A percentile compares a stretch with the other conserved stretches of the same genome.
Evolutionary conservation across 2,113 vertebrate genomes (phyloP).

Genomic region (Oostethus manadensis): DNA sequence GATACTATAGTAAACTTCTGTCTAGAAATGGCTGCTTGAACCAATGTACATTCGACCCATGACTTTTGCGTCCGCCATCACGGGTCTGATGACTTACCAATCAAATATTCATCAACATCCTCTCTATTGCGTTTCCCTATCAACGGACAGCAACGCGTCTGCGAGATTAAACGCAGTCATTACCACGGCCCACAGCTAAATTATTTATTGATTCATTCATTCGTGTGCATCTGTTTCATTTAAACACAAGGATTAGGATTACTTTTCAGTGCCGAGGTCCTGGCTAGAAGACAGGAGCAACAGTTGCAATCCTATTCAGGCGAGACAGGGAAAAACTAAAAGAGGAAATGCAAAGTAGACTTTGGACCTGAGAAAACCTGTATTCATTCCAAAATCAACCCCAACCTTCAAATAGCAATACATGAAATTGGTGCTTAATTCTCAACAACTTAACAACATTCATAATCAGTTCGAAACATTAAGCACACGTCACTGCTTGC

Average conservation of each 20-base stretch:
- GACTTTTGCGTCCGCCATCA: background rate
- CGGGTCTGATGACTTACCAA: constrained; percentile 16
- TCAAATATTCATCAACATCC: constrained; percentile 67
- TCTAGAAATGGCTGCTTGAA: background rate
- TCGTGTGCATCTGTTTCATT: background rate
- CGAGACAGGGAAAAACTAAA: background rate
- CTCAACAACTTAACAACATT: no score
- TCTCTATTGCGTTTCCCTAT: constrained; percentile 58
- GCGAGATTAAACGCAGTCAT: constrained; percentile 38
- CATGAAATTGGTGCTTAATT: no score
- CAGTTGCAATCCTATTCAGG: background rate
- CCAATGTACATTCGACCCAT: background rate
- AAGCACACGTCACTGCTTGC: no score
- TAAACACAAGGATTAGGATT: no score
- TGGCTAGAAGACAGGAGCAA: background rate
- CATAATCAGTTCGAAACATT: no score
- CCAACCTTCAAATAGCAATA: background rate
- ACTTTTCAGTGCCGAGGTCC: no score
- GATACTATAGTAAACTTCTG: no score
- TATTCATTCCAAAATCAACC: constrained; percentile 10
- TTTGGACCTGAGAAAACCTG: constrained; percentile 1
- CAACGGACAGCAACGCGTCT: constrained; percentile 43
- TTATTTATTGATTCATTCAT: constrained; percentile 39
- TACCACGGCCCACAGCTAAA: constrained; percentile 19
- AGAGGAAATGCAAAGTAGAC: background rate